phyloP scores from a whole-genome alignment of 2,113 vertebrate genomes.

The Oryzias celebensis region DNA sequence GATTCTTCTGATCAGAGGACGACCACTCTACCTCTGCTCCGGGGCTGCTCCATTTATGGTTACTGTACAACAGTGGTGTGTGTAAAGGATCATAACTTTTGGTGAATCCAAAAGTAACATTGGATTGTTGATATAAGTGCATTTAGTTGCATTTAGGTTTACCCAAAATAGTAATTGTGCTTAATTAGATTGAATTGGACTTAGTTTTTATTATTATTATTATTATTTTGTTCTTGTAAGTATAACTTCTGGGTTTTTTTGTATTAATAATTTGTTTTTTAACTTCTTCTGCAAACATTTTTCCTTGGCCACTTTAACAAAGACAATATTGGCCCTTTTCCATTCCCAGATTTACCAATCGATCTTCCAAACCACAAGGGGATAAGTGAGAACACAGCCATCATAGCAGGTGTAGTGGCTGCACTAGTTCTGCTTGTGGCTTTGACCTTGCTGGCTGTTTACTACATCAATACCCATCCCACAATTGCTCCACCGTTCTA shows the following conservation, averaged over 20 bases:
- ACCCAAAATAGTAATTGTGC: no score
- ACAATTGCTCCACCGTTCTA: slow-evolving; percentile 86
- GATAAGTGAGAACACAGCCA: slow-evolving; percentile 80
- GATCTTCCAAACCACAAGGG: slow-evolving; percentile 57
- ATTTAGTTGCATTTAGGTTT: no score
- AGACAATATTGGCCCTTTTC: neutral
- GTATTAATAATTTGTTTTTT: neutral
- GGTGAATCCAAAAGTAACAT: no score
- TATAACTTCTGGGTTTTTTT: neutral
- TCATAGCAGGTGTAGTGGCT: slow-evolving; percentile 85
- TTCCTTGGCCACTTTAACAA: neutral
- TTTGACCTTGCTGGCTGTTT: slow-evolving; percentile 85
- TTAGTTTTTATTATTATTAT: no score
- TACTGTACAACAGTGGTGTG: no score
- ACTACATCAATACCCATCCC: slow-evolving; percentile 87
- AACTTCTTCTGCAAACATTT: neutral
- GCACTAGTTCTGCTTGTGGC: slow-evolving; percentile 82
- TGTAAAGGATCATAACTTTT: no score
- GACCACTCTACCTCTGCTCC: no score
- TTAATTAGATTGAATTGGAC: no score
- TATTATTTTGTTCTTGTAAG: no score
- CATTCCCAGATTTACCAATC: slow-evolving; percentile 52
- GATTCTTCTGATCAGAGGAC: no score
- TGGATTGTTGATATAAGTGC: no score
- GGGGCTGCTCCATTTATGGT: no score